A percentile compares a stretch with the other conserved stretches of the same genome.
These are phyloP conservation scores for Cheilosia vulpina DNA, from an alignment of 2,888 invertebrate genomes.

Conservation along the genomic window DNA sequence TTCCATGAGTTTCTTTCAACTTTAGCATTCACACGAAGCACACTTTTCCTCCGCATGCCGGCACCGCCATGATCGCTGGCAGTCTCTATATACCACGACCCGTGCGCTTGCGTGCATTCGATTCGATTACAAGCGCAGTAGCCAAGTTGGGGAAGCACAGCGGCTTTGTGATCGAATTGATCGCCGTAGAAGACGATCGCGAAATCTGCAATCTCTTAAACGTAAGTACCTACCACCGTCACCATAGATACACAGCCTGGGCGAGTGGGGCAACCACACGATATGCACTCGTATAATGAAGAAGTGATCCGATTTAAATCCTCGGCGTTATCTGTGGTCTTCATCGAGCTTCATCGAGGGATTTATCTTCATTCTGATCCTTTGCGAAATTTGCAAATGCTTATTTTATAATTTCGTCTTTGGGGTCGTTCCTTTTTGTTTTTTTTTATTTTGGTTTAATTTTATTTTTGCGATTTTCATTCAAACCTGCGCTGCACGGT, in stretches of 20 bases:
- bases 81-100: constrained; percentile 30
- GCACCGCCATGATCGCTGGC: constrained; percentile 11
- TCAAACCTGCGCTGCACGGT: constrained; percentile 54
- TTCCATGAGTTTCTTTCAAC: constrained; percentile 60
- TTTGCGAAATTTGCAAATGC: constrained; percentile 74
- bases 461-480: constrained; percentile 60
- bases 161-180: constrained; percentile 72
- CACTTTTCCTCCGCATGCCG: constrained; percentile 13
- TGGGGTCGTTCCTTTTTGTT: constrained; percentile 23
- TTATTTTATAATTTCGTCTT: constrained; percentile 56
- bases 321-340: constrained; percentile 74
- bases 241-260: constrained; percentile 35
- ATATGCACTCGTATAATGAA: constrained; percentile 70
- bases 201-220: constrained; percentile 61
- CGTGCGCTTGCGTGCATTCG: constrained; percentile 69
- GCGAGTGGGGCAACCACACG: constrained; percentile 41
- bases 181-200: constrained; percentile 68
- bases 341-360: constrained; percentile 75
- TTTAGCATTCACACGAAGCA: constrained; percentile 69
- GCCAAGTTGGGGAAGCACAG: constrained; percentile 42
- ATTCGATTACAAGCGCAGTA: constrained; percentile 69
- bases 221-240: constrained; percentile 64
- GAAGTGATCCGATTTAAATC: constrained; percentile 75
- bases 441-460: constrained; percentile 12
- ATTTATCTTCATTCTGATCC: constrained; percentile 75